phyloP scores from a whole-genome alignment of 1,140 invertebrate genomes.

The Asbolus verrucosus region DNA sequence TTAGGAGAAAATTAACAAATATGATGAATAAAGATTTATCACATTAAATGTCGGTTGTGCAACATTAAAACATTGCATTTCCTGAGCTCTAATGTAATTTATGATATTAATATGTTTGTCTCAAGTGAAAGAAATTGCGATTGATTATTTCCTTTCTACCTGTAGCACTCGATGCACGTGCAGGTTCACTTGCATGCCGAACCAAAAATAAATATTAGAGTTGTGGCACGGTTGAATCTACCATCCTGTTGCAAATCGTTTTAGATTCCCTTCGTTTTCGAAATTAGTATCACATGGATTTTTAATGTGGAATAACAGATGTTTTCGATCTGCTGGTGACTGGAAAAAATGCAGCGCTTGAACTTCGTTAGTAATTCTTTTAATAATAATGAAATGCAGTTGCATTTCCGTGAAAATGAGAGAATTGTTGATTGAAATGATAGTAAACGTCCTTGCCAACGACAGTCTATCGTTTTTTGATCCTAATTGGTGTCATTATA shows the following conservation, averaged over 20 bases:
- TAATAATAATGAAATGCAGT: conserved; percentile 26
- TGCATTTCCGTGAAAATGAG: conserved; percentile 5
- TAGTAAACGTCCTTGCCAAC: conserved; percentile 26
- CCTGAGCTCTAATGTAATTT: conserved; percentile 32
- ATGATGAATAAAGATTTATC: too few species aligned
- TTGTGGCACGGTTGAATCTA: background rate
- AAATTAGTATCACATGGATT: too few species aligned
- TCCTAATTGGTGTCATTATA: conserved; percentile 24
- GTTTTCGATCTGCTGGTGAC: too few species aligned
- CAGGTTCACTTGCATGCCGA: background rate
- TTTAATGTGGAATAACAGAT: too few species aligned
- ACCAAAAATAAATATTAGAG: background rate
- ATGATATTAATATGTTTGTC: conserved; percentile 39
- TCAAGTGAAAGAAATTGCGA: conserved; percentile 4
- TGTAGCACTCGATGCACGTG: too few species aligned
- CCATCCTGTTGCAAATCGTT: too few species aligned
- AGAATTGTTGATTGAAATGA: conserved; percentile 17
- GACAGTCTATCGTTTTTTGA: conserved; percentile 28
- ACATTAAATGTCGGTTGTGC: background rate
- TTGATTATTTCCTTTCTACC: conserved; percentile 29
- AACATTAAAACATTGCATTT: background rate
- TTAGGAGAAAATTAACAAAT: too few species aligned
- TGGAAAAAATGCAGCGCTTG: too few species aligned
- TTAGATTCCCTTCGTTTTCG: too few species aligned
- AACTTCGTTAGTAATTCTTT: background rate